Conservation (phyloP, 2,797 vertebrate genomes). For the Neosalanx taihuensis region DNA sequence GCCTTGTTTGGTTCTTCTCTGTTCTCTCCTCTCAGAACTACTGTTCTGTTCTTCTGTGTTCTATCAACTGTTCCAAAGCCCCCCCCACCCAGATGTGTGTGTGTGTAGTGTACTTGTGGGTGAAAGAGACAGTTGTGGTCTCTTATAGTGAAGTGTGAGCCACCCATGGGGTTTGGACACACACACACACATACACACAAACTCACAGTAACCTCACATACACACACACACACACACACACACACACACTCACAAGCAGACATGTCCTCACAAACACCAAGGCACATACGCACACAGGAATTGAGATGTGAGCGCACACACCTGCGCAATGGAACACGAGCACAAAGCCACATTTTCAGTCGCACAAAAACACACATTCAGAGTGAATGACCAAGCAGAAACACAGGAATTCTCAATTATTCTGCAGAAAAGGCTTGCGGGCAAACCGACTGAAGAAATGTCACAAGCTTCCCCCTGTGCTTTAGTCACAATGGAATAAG, state of each 20-base stretch:
- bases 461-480: neutral
- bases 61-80: constrained; percentile 23
- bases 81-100: constrained; percentile 7
- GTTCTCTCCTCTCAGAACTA: constrained; percentile 30
- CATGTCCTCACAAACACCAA: neutral
- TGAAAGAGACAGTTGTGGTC: neutral
- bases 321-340: neutral
- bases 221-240: neutral
- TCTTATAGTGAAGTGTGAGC: constrained; percentile 37
- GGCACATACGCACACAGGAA: neutral
- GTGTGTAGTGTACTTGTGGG: constrained; percentile 9
- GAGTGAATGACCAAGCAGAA: neutral
- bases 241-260: neutral
- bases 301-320: neutral
- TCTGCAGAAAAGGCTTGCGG: constrained; percentile 5
- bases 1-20: constrained; percentile 27
- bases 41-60: constrained; percentile 22
- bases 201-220: neutral
- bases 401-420: constrained; percentile 1
- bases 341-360: neutral
- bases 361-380: neutral
- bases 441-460: neutral
- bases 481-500: neutral
- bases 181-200: constrained; percentile 21
- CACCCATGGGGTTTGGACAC: constrained; percentile 35